Evolutionary conservation across 2,888 invertebrate genomes (phyloP).

Genomic region (Drosophila limbata): DNA sequence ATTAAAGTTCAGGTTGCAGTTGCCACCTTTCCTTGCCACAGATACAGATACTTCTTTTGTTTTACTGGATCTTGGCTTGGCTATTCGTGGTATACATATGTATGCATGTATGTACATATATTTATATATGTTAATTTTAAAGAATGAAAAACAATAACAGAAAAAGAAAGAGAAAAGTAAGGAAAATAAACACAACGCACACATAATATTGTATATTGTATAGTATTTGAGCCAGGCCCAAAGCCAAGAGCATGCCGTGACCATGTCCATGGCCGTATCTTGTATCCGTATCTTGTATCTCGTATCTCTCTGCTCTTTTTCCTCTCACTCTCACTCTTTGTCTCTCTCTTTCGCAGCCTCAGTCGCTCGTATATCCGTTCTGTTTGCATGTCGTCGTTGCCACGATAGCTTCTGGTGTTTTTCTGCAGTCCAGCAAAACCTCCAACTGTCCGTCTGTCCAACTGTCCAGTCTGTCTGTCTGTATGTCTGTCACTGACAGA

Average conservation of each 20-base stretch:
- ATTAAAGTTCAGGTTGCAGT: conserved; percentile 17
- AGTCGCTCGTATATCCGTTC: conserved; percentile 79
- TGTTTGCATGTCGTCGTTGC: conserved; percentile 64
- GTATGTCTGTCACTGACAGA: too few relatives aligned
- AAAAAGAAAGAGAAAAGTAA: conserved; percentile 1
- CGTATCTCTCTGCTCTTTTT: conserved; percentile 40
- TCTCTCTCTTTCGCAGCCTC: conserved; percentile 60
- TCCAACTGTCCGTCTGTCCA: conserved; percentile 19
- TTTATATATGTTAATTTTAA: conserved; percentile 66
- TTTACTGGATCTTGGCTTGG: conserved; percentile 15
- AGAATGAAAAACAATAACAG: conserved; percentile 50
- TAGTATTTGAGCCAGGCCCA: conserved; percentile 63
- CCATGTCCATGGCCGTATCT: conserved; percentile 78
- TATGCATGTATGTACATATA: background rate
- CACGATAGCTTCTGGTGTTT: conserved; percentile 73
- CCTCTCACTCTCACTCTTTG: conserved; percentile 1
- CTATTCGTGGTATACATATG: conserved; percentile 33
- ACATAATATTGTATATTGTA: conserved; percentile 68
- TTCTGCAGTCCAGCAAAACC: conserved; percentile 39
- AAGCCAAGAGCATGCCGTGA: conserved; percentile 63
- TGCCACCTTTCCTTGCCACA: background rate
- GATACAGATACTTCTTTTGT: conserved; percentile 18
- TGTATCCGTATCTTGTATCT: conserved; percentile 67
- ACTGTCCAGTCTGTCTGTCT: background rate
- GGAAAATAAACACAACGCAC: conserved; percentile 35